phyloP scores from a whole-genome alignment of 2,113 vertebrate species.

The Solenodon paradoxus region DNA sequence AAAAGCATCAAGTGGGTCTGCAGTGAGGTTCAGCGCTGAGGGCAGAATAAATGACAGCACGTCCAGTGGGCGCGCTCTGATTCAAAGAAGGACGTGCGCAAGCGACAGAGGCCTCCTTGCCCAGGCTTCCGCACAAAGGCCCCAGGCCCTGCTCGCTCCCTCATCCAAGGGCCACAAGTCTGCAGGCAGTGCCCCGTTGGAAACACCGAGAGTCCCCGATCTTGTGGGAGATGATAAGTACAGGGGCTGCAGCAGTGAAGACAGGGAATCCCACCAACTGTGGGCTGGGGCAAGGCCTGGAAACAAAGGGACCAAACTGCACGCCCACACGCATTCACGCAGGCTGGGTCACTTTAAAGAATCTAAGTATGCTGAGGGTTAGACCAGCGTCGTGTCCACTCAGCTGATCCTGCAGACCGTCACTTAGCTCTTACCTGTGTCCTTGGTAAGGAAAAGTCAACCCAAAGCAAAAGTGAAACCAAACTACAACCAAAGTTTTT shows the following conservation, averaged over 20 bases:
- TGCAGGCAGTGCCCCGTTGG: background rate
- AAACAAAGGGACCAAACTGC: background rate
- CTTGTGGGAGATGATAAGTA: too few relatives aligned
- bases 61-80: too few relatives aligned
- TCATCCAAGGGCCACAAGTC: background rate
- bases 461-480: background rate
- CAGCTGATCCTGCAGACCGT: too few relatives aligned
- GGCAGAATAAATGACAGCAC: background rate
- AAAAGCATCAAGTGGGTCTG: accelerated
- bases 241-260: accelerated
- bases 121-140: background rate
- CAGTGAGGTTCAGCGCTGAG: background rate
- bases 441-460: background rate
- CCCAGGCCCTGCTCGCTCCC: background rate
- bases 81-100: background rate
- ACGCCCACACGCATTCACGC: background rate
- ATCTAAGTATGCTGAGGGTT: too few relatives aligned
- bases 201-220: background rate
- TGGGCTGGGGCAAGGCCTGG: accelerated
- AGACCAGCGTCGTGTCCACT: too few relatives aligned
- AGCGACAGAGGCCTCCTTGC: accelerated
- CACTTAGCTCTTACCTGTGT: background rate
- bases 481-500: background rate
- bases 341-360: background rate
- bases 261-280: background rate